phyloP scores from a whole-genome alignment of 1,140 invertebrate species.

The Pseudomyrmex cubaensis region DNA sequence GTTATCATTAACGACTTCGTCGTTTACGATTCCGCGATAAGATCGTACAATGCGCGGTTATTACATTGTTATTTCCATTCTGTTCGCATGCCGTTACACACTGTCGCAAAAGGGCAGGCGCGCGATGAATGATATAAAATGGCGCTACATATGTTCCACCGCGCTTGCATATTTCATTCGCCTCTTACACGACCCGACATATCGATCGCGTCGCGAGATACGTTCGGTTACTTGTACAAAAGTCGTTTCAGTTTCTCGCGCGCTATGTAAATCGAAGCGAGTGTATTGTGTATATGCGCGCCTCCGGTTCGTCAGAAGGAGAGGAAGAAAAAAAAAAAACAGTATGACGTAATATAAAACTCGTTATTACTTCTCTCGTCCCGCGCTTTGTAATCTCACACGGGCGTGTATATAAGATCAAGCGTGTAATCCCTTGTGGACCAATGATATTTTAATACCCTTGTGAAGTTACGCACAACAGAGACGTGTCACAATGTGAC shows the following conservation, averaged over 20 bases:
- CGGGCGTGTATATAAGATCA: not conserved
- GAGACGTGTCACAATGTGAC: too few species aligned
- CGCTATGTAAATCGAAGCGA: conserved; percentile 16
- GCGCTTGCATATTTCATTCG: conserved; percentile 64
- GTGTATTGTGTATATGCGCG: too few species aligned
- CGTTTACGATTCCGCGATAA: conserved; percentile 55
- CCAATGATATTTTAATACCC: too few species aligned
- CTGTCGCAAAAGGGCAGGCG: conserved; percentile 53
- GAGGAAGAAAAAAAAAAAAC: not conserved
- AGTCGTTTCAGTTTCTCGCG: conserved; percentile 64
- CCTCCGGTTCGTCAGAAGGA: too few species aligned
- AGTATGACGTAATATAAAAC: not conserved
- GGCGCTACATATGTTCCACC: conserved; percentile 56
- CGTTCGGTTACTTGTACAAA: conserved; percentile 65
- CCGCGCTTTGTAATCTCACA: too few species aligned
- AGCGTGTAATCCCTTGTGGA: not conserved
- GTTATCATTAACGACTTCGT: conserved; percentile 35
- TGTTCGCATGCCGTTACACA: conserved; percentile 52
- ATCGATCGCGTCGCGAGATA: conserved; percentile 70
- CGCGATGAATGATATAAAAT: conserved; percentile 70
- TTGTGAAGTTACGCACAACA: too few species aligned
- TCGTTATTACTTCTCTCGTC: not conserved
- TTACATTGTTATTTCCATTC: conserved; percentile 48
- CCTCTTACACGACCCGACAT: conserved; percentile 63
- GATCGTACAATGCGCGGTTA: conserved; percentile 55